phyloP scores from a whole-genome alignment of 2,797 vertebrate species.

The Cryptoprocta ferox region DNA sequence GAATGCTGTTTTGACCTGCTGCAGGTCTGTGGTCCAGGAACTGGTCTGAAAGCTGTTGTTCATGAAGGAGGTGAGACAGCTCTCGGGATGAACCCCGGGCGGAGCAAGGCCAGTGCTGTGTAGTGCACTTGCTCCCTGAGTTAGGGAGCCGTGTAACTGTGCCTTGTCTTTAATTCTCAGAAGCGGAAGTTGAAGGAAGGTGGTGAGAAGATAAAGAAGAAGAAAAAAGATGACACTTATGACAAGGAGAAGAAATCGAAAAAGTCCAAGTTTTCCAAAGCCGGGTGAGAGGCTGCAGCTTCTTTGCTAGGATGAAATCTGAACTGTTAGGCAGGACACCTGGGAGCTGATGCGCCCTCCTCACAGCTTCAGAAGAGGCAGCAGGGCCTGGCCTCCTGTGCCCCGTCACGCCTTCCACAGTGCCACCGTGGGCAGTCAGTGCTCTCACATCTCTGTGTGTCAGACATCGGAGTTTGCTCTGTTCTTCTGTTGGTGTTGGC shows the following conservation, averaged over 20 bases:
- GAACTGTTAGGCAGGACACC: conserved; percentile 47
- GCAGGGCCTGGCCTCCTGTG: conserved; percentile 35
- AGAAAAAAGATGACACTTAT: conserved; percentile 89
- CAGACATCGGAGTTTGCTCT: conserved; percentile 18
- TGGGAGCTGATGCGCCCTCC: conserved; percentile 56
- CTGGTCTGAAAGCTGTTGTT: conserved; percentile 36
- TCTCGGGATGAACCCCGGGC: not conserved
- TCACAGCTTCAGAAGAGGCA: conserved; percentile 53
- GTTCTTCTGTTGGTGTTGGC: conserved; percentile 52
- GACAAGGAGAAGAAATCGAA: conserved; percentile 90
- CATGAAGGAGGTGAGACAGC: not conserved
- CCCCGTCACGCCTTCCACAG: not conserved
- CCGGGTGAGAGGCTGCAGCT: conserved; percentile 88
- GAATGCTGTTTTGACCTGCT: not conserved
- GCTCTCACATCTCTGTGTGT: conserved; percentile 20
- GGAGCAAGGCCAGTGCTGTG: conserved; percentile 69
- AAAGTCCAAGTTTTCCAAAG: conserved; percentile 85
- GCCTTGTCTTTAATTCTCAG: conserved; percentile 84
- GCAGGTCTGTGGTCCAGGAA: not conserved
- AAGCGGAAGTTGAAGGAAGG: conserved; percentile 92
- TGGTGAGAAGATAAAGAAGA: conserved; percentile 89
- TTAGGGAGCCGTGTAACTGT: conserved; percentile 56
- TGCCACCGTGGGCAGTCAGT: not conserved
- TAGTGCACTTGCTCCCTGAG: conserved; percentile 45
- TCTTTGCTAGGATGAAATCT: conserved; percentile 64